Percentiles rank a stretch among this genome's conserved stretches.
phyloP scores from a whole-genome alignment of 1,140 invertebrate genomes.

The Dolichoris vasculosae region DNA sequence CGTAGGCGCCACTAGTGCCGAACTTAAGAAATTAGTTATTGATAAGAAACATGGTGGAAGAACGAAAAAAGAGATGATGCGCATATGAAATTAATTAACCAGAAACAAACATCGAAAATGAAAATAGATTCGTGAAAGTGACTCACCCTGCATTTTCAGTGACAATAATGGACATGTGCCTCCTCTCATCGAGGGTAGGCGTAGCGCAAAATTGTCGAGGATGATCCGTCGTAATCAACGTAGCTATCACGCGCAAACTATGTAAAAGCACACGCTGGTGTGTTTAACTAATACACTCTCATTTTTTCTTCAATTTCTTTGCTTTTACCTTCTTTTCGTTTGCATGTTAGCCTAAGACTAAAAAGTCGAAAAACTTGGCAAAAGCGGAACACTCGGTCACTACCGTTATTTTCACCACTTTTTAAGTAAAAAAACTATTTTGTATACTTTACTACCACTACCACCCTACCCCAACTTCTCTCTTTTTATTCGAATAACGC shows the following conservation, averaged over 20 bases:
- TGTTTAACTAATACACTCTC: too few species aligned
- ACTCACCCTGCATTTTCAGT: constrained; percentile 80
- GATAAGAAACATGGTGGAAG: not conserved
- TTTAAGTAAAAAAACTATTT: not conserved
- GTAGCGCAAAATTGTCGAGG: constrained; percentile 65
- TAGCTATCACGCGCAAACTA: constrained; percentile 52
- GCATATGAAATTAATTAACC: constrained; percentile 54
- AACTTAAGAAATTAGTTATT: not conserved
- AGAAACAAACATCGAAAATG: not conserved
- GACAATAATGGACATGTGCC: constrained; percentile 79
- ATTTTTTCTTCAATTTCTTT: too few species aligned
- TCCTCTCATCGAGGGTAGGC: constrained; percentile 73
- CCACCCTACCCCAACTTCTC: not conserved
- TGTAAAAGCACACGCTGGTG: not conserved
- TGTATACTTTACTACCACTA: not conserved
- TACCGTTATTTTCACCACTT: constrained; percentile 19
- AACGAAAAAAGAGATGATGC: not conserved
- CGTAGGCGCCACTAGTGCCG: not conserved
- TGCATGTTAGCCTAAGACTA: too few species aligned
- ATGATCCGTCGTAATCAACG: constrained; percentile 68
- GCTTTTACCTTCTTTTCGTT: too few species aligned
- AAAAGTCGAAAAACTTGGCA: not conserved
- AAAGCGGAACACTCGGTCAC: not conserved
- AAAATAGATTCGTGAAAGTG: constrained; percentile 25
- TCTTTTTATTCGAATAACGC: not conserved